These are phyloP conservation scores for Lathamus discolor DNA, from an alignment of 2,113 vertebrate species.

Conservation along the genomic window DNA sequence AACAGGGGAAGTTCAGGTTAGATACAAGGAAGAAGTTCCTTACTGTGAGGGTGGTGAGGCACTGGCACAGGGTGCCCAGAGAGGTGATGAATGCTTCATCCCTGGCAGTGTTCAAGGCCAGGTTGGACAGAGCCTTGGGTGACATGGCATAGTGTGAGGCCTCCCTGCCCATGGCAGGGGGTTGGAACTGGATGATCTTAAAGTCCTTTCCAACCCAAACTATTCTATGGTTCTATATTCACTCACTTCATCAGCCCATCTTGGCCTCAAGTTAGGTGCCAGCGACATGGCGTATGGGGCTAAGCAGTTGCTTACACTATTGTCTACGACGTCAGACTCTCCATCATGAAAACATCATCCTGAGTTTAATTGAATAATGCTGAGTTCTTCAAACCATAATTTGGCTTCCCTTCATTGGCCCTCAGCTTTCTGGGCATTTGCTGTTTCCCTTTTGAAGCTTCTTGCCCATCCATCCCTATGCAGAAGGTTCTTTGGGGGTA, in stretches of 20 bases:
- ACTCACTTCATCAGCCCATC: background rate
- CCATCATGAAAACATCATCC: background rate
- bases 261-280: background rate
- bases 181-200: background rate
- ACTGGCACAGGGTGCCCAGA: background rate
- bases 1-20: background rate
- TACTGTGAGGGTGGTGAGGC: background rate
- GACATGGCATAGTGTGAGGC: background rate
- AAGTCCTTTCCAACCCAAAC: background rate
- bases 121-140: background rate
- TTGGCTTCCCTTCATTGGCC: background rate
- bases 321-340: background rate
- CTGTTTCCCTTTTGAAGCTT: background rate
- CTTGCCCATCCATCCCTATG: background rate
- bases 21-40: background rate
- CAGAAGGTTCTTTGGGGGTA: background rate
- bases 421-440: background rate
- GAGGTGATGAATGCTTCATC: background rate
- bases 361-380: background rate
- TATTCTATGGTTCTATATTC: background rate
- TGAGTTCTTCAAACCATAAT: background rate
- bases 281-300: fast-evolving
- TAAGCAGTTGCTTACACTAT: background rate
- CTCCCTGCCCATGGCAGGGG: background rate
- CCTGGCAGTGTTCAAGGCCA: too few species aligned